Evolutionary conservation across 2,113 vertebrate genomes (phyloP), one percentile per base, ranked within the genome.

Genomic region (Embiotoca jacksoni): DNA sequence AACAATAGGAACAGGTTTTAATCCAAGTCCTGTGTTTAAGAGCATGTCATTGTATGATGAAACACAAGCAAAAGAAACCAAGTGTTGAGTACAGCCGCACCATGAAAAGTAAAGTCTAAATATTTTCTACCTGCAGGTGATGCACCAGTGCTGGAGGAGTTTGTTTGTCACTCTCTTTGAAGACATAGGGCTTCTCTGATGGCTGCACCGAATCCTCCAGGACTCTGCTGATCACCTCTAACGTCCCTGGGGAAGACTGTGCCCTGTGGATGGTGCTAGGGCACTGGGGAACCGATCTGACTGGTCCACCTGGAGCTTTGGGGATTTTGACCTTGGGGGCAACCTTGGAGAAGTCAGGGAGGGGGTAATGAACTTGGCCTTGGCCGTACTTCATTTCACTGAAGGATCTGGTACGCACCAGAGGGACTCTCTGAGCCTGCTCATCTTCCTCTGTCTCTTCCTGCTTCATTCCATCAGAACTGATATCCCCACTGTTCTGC

Each of bases 301-400:
- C 10, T 3, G 60, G 59, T 69, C 70, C 60, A 63, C 66, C 88
- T 46, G 81, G 70, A 57, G 36, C 78, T 92, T 95, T 95, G 37
- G 94, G 93, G 74, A 94, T 93, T 93, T 94, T 91, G 15, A 95
- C 90, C 85, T 95, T 94, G 7, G 96, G 85, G 65, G 86, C 65
- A 76, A 93, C 87, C 82, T 95, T 84, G 54, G 94, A 96, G 80
- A 96, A 95, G 83, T 95, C 89, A 9, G 95, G 93, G 31, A 92
- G 86, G 1, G 78, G 92, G 46, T 85, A 95, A 78, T 92, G 93
- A 88, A 95, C 91, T 87, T 96, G 93, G 31, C 91, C 86, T 85
- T 94, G 94, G 37, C 92, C 82, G 0, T 92, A 93, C 77, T 94
- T 96, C 64, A 95, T 80, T 54, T 94, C 70, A 0, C 66, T 76